Conservation (phyloP, 2,113 vertebrate genomes). For the Choloepus hoffmanni region DNA sequence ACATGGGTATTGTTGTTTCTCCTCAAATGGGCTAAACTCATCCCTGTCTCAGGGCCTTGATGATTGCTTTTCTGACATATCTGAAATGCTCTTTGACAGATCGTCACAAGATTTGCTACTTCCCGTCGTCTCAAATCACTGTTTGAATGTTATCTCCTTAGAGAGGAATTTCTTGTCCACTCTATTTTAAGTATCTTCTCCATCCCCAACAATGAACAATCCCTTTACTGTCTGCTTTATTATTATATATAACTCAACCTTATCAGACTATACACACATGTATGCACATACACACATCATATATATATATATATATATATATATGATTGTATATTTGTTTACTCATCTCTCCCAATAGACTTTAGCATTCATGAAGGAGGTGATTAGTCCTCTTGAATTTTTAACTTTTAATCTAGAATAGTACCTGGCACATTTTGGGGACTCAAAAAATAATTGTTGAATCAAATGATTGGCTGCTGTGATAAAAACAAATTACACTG, state of each 20-base stretch:
- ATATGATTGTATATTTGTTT: neutral
- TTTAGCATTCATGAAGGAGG: neutral
- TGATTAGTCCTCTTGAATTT: neutral
- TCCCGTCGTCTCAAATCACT: neutral
- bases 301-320: neutral
- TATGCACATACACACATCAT: neutral
- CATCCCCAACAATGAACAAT: neutral
- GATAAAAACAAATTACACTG: conserved; percentile 7
- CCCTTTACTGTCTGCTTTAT: neutral
- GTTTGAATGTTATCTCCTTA: neutral
- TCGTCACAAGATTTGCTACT: neutral
- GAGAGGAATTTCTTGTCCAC: neutral
- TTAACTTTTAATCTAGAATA: neutral
- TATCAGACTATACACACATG: neutral
- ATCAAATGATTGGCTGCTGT: neutral
- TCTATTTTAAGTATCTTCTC: neutral
- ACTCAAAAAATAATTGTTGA: neutral
- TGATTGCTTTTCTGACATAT: neutral
- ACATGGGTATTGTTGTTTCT: neutral
- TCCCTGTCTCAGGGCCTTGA: neutral
- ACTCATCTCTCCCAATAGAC: neutral
- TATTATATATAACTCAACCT: neutral
- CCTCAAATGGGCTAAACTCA: neutral
- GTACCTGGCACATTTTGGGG: neutral
- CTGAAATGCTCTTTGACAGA: neutral